phyloP scores from a whole-genome alignment of 1,140 invertebrate species.

The Aphelinus atriplicis region DNA sequence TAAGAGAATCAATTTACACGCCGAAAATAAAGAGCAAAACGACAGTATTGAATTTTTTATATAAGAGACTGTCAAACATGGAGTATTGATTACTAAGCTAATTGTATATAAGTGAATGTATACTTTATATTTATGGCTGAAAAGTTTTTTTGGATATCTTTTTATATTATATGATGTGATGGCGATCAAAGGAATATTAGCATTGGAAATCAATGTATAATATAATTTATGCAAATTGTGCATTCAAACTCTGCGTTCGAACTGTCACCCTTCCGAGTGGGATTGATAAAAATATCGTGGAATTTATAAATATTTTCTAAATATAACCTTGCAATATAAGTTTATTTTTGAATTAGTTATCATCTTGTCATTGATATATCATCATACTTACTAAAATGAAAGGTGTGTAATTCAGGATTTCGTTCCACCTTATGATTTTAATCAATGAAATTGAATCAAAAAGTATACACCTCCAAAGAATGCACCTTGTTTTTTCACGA shows the following conservation, averaged over 20 bases:
- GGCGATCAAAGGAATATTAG: neutral
- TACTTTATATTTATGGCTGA: conserved; percentile 47
- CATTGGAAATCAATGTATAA: neutral
- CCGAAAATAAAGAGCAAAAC: conserved; percentile 2
- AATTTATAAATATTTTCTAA: conserved; percentile 23
- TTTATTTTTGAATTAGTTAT: neutral
- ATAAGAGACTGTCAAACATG: conserved; percentile 53
- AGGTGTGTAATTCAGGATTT: too few species aligned
- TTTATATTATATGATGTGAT: conserved; percentile 6
- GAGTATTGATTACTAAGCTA: conserved; percentile 48
- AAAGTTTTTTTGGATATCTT: conserved; percentile 26
- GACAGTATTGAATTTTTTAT: conserved; percentile 54
- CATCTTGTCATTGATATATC: neutral
- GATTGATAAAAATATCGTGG: neutral
- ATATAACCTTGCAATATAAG: neutral
- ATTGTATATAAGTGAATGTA: conserved; percentile 52
- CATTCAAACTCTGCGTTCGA: too few species aligned
- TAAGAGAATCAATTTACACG: too few species aligned
- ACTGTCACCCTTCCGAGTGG: too few species aligned
- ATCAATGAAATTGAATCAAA: too few species aligned
- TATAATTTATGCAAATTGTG: neutral
- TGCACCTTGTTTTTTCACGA: too few species aligned
- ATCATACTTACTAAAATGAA: too few species aligned
- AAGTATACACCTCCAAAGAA: too few species aligned
- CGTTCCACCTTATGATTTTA: too few species aligned